Conservation (phyloP, 2,797 vertebrate genomes). For the Thalassophryne amazonica region DNA sequence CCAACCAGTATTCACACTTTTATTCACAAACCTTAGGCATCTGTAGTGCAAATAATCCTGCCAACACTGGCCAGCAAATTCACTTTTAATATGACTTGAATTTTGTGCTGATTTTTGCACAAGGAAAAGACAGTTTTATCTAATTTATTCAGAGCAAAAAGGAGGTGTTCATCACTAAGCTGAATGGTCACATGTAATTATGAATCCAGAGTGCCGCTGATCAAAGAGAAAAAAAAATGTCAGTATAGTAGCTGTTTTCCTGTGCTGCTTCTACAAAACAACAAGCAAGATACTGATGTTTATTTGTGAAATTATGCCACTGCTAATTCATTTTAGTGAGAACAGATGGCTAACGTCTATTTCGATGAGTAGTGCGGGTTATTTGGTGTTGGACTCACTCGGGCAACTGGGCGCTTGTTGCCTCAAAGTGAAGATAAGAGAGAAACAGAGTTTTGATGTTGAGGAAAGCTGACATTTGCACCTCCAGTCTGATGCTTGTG, state of each 20-base stretch:
- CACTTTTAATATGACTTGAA: slow-evolving; percentile 25
- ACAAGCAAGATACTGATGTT: slow-evolving; percentile 21
- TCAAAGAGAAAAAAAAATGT: slow-evolving; percentile 2
- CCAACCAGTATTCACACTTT: not conserved
- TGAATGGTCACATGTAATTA: not conserved
- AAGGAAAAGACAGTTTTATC: slow-evolving; percentile 8
- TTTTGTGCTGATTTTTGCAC: slow-evolving; percentile 38
- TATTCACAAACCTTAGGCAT: slow-evolving; percentile 7
- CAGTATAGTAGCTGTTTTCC: not conserved
- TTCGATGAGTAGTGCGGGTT: slow-evolving; percentile 54
- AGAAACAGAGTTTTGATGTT: slow-evolving; percentile 42
- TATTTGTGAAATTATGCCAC: slow-evolving; percentile 22
- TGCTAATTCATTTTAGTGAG: slow-evolving; percentile 26
- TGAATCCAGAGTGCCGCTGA: not conserved
- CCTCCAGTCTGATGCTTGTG: slow-evolving; percentile 49
- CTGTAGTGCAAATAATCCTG: slow-evolving; percentile 11
- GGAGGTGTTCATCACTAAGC: slow-evolving; percentile 7
- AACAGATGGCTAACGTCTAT: slow-evolving; percentile 42
- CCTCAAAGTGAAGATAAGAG: slow-evolving; percentile 43
- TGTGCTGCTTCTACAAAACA: not conserved
- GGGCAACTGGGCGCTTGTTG: slow-evolving; percentile 26
- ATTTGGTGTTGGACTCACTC: slow-evolving; percentile 26
- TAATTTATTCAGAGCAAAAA: slow-evolving; percentile 9
- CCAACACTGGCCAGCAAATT: slow-evolving; percentile 27
- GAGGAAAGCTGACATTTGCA: slow-evolving; percentile 54